Percentiles rank a stretch among this genome's conserved stretches.
Conservation (phyloP, 1,140 invertebrate genomes). For the Bilobella aurantiaca region DNA sequence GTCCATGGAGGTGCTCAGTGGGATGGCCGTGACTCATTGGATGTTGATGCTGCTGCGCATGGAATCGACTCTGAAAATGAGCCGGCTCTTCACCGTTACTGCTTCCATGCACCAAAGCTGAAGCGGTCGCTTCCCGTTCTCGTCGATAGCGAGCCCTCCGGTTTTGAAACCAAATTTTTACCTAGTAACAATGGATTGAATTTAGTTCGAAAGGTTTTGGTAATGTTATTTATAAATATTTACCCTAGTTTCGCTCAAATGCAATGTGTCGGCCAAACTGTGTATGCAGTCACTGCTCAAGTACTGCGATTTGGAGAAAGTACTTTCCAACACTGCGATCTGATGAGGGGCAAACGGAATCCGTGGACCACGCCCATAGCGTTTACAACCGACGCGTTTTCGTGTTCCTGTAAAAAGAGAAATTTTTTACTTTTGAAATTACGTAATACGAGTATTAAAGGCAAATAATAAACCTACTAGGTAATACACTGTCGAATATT, state of each 20-base stretch:
- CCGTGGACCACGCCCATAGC: slow-evolving; percentile 50
- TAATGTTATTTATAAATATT: too few relatives aligned
- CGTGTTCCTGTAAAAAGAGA: slow-evolving; percentile 22
- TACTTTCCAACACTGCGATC: slow-evolving; percentile 48
- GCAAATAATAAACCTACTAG: too few relatives aligned
- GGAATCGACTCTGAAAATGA: background rate
- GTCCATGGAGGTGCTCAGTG: background rate
- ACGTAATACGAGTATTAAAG: too few relatives aligned
- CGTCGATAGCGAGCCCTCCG: slow-evolving; percentile 58
- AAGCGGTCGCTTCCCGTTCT: slow-evolving; percentile 40
- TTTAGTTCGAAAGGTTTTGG: too few relatives aligned
- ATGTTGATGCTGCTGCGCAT: background rate
- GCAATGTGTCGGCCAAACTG: slow-evolving; percentile 47
- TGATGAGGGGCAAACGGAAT: slow-evolving; percentile 54
- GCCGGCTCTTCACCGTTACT: background rate
- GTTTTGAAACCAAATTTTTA: slow-evolving; percentile 79
- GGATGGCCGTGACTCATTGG: background rate
- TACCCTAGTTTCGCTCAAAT: slow-evolving; percentile 53
- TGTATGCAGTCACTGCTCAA: slow-evolving; percentile 50
- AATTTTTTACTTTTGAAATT: too few relatives aligned
- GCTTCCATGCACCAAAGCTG: background rate
- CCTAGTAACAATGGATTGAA: too few relatives aligned
- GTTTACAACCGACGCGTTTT: slow-evolving; percentile 39
- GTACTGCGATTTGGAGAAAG: slow-evolving; percentile 50
- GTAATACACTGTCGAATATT: too few relatives aligned